Evolutionary conservation across 30 jellyfish, hydroid and myxozoan genomes (phyloP), one percentile per base, ranked within the genome.

Genomic region (Mastigias papua): DNA sequence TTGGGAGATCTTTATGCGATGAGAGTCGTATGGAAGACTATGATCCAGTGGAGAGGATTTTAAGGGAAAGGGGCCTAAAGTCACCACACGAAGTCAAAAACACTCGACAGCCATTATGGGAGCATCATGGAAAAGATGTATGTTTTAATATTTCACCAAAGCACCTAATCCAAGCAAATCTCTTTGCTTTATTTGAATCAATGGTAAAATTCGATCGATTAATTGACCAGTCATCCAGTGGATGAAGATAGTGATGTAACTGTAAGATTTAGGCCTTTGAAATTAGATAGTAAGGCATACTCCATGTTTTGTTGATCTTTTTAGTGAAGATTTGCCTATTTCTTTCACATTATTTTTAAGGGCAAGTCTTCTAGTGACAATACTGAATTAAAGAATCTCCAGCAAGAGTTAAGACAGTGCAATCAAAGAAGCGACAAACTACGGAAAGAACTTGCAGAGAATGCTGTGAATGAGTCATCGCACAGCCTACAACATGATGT

Each of bases 1-100:
- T 21, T 54, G 67, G 67, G 3, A 2, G 25, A 6, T 54, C 48
- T 20, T 37, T 16, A 16, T 46, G 22, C 48, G 19, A 20, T 4
- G 33, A n/a, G 73, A 61, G 21, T 19, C 25, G 21, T 61, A 5
- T 61, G 73, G 29, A 32, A 17, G 67, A 54, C 25, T 19, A 54
- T 5, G 93, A 84, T 46, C 74, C 61, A 0, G 86, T 84, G 9
- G 87, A 84, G 29, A 32, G 63, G 27, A 69, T 84, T 32, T 23
- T 84, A 73, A 58, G 46, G 58, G 82, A 60, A 69, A 84, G 66
- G 34, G 80, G 63, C 72, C 80, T 84, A 64, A 60, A 63, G 27
- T 80, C 57, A 22, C 93, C 93, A 6, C 86, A 72, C 25, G 74
- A 33, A n/a, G 27, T 27, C 54, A 42, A 42, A 15, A 4, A 8